Evolutionary conservation across 2,113 vertebrate species (phyloP).

Genomic region (Ptyas mucosa): DNA sequence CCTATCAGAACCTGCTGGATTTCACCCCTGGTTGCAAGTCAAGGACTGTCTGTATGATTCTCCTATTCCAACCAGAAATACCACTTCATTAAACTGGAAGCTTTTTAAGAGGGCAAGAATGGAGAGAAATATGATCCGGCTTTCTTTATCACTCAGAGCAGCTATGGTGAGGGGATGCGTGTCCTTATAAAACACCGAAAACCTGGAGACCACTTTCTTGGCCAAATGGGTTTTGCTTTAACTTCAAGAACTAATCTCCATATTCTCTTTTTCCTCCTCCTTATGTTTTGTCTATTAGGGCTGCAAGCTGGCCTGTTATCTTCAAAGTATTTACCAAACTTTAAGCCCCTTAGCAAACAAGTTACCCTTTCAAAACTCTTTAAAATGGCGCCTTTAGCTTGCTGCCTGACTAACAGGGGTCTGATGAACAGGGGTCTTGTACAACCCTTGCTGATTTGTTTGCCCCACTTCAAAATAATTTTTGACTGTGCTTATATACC

Average conservation of each 20-base stretch:
- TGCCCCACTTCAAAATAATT: neutral
- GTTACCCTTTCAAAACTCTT: neutral
- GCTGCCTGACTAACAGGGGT: accelerated
- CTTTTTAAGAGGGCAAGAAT: too few species aligned
- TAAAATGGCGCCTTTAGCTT: neutral
- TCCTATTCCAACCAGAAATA: neutral
- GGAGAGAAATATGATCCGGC: neutral
- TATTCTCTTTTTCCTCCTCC: neutral
- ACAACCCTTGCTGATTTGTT: neutral
- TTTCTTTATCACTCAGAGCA: neutral
- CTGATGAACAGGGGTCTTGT: neutral
- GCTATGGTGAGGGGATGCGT: neutral
- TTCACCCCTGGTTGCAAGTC: too few species aligned
- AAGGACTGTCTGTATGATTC: too few species aligned
- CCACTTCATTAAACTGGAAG: too few species aligned
- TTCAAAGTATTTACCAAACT: neutral
- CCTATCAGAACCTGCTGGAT: too few species aligned
- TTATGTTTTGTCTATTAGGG: neutral
- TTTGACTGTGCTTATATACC: neutral
- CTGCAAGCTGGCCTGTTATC: neutral
- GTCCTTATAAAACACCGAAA: neutral
- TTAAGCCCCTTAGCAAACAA: neutral
- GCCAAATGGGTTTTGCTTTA: neutral
- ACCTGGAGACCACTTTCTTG: neutral
- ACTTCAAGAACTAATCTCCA: neutral